Conservation (phyloP, 2,113 vertebrate genomes). For the Lophochroa leadbeateri region DNA sequence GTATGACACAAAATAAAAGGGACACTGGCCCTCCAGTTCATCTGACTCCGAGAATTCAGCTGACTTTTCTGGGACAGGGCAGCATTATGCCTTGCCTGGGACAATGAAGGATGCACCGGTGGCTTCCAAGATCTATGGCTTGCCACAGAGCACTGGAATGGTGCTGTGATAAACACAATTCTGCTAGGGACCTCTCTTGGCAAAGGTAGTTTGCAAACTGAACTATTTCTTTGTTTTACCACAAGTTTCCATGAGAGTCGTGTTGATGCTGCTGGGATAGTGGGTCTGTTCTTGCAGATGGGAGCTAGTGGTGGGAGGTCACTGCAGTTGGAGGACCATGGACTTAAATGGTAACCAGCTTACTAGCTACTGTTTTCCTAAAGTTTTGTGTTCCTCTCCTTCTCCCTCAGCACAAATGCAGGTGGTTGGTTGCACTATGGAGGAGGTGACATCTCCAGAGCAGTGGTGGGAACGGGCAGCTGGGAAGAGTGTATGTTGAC, state of each 20-base stretch:
- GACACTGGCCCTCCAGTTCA: not conserved
- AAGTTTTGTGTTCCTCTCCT: not conserved
- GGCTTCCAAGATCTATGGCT: not conserved
- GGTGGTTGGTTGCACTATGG: not conserved
- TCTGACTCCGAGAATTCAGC: not conserved
- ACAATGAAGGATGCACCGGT: not conserved
- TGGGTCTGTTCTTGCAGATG: not conserved
- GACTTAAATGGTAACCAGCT: not conserved
- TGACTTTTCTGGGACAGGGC: not conserved
- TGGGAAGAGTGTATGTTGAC: not conserved
- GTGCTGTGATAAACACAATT: not conserved
- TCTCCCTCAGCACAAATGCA: not conserved
- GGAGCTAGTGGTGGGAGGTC: not conserved
- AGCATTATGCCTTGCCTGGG: not conserved
- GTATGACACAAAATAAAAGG: not conserved
- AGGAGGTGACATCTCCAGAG: not conserved
- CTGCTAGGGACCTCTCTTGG: not conserved
- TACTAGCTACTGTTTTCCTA: not conserved
- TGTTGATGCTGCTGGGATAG: not conserved
- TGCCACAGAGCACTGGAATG: fast-evolving
- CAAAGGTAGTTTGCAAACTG: fast-evolving
- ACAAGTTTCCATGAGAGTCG: fast-evolving
- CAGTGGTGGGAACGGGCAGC: not conserved
- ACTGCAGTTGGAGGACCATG: fast-evolving
- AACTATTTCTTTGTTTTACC: not conserved